These are phyloP conservation scores for Toxonevra muliebris DNA, from an alignment of 2,888 invertebrate genomes.

Conservation along the genomic window DNA sequence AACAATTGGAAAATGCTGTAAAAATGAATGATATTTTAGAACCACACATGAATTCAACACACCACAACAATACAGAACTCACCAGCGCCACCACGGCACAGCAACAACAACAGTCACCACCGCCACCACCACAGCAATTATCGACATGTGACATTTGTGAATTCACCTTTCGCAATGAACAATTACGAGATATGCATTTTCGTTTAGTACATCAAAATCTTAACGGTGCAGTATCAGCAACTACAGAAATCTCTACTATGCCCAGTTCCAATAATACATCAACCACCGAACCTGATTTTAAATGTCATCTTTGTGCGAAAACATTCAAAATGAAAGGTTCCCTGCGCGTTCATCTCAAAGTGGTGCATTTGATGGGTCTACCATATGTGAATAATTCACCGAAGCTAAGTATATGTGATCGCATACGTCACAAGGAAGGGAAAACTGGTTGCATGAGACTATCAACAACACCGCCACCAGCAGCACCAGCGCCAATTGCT, in stretches of 20 bases:
- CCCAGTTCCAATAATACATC: constrained; percentile 43
- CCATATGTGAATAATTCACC: constrained; percentile 42
- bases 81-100: no score
- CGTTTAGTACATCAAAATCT: constrained; percentile 72
- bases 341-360: constrained; percentile 81
- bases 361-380: constrained; percentile 71
- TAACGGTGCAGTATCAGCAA: neutral
- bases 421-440: constrained; percentile 53
- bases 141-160: constrained; percentile 75
- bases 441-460: neutral
- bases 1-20: constrained; percentile 2
- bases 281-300: constrained; percentile 53
- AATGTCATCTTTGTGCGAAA: constrained; percentile 81
- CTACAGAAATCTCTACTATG: constrained; percentile 37
- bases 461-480: neutral
- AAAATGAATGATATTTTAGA: constrained; percentile 27
- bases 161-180: constrained; percentile 74
- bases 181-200: constrained; percentile 78
- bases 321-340: constrained; percentile 85
- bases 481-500: constrained; percentile 26
- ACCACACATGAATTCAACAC: constrained; percentile 10
- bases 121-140: constrained; percentile 25
- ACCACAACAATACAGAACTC: neutral
- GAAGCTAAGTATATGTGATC: constrained; percentile 59
- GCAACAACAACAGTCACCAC: neutral